phyloP scores from a whole-genome alignment of 2,888 invertebrate species.

The Lampropteryx suffumata region DNA sequence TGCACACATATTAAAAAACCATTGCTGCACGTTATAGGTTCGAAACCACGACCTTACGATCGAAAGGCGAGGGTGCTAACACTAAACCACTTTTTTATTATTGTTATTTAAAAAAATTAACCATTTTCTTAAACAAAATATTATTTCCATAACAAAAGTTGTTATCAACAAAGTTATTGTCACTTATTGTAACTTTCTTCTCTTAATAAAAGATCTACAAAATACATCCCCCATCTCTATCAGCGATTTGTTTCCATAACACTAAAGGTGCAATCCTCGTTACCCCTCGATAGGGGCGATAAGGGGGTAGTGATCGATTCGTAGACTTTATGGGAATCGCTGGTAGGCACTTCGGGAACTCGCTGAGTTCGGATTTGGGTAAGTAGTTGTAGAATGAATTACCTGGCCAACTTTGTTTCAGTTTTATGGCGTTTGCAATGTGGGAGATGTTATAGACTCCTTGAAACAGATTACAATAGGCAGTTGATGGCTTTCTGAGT shows the following conservation, averaged over 20 bases:
- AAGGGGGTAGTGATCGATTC: constrained; percentile 34
- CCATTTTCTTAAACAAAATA: no score
- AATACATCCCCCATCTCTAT: constrained; percentile 8
- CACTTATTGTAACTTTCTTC: neutral
- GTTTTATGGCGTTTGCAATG: neutral
- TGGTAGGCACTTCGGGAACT: constrained; percentile 23
- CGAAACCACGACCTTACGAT: no score
- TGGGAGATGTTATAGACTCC: no score
- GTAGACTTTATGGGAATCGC: constrained; percentile 21
- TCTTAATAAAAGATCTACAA: constrained; percentile 2
- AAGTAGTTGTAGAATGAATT: constrained; percentile 18
- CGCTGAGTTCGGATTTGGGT: constrained; percentile 21
- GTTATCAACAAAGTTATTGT: no score
- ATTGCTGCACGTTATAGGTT: no score
- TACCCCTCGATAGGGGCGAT: constrained; percentile 27
- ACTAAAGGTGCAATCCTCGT: constrained; percentile 24
- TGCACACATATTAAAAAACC: no score
- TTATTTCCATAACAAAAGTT: no score
- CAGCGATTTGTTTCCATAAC: constrained; percentile 28
- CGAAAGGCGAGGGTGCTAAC: no score
- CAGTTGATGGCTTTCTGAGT: no score
- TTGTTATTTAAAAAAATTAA: no score
- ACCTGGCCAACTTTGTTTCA: constrained; percentile 16
- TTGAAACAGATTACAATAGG: no score
- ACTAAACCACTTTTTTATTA: no score